Evolutionary conservation across 2,888 invertebrate genomes (phyloP).

Genomic region (Sthenelais limicola): DNA sequence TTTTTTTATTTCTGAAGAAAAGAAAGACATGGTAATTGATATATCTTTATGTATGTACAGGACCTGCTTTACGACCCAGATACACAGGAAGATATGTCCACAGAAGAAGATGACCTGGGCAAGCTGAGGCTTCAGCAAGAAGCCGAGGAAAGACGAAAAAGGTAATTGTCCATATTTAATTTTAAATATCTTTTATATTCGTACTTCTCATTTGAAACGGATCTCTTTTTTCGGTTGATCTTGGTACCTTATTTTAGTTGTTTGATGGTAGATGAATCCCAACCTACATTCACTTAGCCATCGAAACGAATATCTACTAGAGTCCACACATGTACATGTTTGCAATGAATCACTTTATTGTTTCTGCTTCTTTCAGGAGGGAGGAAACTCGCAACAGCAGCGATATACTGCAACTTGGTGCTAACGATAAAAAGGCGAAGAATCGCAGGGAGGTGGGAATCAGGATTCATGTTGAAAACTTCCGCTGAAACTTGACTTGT

Average conservation of each 20-base stretch:
- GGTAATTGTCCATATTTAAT: slow-evolving; percentile 51
- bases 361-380: slow-evolving; percentile 27
- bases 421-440: not conserved
- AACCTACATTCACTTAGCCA: too few relatives aligned
- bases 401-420: slow-evolving; percentile 17
- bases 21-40: not conserved
- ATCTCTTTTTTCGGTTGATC: not conserved
- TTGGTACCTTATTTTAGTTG: not conserved
- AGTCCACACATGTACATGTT: not conserved
- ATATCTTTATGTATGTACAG: too few relatives aligned
- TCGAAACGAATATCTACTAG: too few relatives aligned
- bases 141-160: slow-evolving; percentile 62
- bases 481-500: too few relatives aligned
- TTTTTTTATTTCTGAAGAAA: not conserved
- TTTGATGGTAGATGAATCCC: too few relatives aligned
- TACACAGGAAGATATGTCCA: slow-evolving; percentile 61
- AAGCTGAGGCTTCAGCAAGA: slow-evolving; percentile 53
- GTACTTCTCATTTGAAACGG: not conserved
- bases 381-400: slow-evolving; percentile 18
- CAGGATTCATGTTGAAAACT: slow-evolving; percentile 46
- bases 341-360: not conserved
- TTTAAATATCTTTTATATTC: not conserved
- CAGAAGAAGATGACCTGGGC: slow-evolving; percentile 60
- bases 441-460: slow-evolving; percentile 44
- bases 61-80: slow-evolving; percentile 57